Base-by-base conservation (phyloP, 23 tunicate species). In the Clavelina lepadiformis region DNA sequence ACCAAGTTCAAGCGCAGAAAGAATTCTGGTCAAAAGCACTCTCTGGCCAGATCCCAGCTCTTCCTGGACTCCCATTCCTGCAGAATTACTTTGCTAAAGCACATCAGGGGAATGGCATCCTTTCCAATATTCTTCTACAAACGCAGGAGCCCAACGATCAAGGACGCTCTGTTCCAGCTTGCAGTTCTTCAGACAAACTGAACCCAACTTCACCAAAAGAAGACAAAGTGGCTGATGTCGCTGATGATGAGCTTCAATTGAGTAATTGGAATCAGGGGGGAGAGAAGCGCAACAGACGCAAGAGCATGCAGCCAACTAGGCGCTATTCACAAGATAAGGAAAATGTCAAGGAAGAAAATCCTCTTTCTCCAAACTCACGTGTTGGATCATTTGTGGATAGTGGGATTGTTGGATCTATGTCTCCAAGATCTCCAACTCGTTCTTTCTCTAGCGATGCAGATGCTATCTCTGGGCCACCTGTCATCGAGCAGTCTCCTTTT, bases 221-320 rank as follows among this genome's bases (percentile, higher is more conserved):
- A n/a, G n/a, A n/a, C n/a, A n/a, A 46, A 30, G 5, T 60, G 11
- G 8, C 56, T 24, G 44, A 5, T 19, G 31, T 5, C 25, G 33
- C 27, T 22, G 49, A 33, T 26, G 30, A 29, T 36, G 37, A 20
- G 1, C n/a, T 27, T 67, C 27, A 61, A 32, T 29, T 27, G 2
- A 46, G 37, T 19, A 25, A 26, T n/a, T 60, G 67, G 82, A 56
- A 49, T 45, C 71, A 49, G n/a, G 38, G 26, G 38, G 46, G 28
- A 24, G 59, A 33, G 59, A 79, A 79, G 38, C 59, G 69, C 8
- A 79, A 60, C 59, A 58, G 63, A 13, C 50, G 85, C 1, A 79
- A 79, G 56, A 76, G 76, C 2, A 58, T 38, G 3, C 85, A 68
- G 49, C 85, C 85, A 13, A 61, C 46, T 52, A 34, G 85, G 22